A percentile compares a stretch with the other conserved stretches of the same genome.
phyloP scores from a whole-genome alignment of 2,113 vertebrate species.

The Cygnus atratus region DNA sequence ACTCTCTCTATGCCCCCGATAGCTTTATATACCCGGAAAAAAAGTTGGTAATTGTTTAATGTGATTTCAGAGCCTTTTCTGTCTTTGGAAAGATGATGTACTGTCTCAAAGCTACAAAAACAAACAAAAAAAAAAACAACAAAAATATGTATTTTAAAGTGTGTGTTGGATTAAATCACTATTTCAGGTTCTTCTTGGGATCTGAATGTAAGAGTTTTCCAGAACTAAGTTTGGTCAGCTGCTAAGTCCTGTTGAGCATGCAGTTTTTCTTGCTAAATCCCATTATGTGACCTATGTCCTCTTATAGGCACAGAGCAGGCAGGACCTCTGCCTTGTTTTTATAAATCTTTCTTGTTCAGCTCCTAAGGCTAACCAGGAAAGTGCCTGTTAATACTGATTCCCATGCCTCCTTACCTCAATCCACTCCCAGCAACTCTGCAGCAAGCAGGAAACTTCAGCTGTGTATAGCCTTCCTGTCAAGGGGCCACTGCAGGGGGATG shows the following conservation, averaged over 20 bases:
- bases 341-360: neutral
- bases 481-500: neutral
- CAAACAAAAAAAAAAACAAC: neutral
- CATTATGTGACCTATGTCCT: neutral
- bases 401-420: neutral
- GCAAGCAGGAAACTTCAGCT: constrained; percentile 1
- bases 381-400: neutral
- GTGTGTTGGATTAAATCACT: neutral
- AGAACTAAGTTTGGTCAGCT: neutral
- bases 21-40: neutral
- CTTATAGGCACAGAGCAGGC: neutral
- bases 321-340: neutral
- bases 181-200: neutral
- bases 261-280: neutral
- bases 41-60: neutral
- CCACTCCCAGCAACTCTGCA: neutral
- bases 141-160: neutral
- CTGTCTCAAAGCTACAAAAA: neutral
- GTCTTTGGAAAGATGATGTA: neutral
- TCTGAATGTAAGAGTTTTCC: neutral
- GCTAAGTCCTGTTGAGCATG: neutral
- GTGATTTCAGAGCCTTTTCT: neutral
- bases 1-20: neutral
- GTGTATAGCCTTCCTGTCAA: neutral
- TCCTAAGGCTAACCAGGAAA: neutral